phyloP scores from a whole-genome alignment of 2,888 invertebrate species.

The Synergus gifuensis region DNA sequence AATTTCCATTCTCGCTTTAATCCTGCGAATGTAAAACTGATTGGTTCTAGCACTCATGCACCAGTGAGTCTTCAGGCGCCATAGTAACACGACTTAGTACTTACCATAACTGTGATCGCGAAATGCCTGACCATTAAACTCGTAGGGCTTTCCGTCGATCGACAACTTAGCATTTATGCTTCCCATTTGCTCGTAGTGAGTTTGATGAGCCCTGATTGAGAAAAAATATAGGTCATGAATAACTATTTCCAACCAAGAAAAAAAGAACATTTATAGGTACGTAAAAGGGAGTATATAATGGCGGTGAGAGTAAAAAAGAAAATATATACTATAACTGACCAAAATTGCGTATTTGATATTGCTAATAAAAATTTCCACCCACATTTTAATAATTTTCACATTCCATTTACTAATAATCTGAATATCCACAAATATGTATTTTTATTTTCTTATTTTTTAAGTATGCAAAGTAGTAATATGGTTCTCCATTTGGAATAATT shows the following conservation, averaged over 20 bases:
- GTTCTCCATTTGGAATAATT: neutral
- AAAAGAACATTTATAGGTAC: neutral
- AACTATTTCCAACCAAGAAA: neutral
- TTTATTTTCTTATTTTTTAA: no score
- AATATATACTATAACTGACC: no score
- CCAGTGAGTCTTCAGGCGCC: neutral
- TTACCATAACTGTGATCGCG: slow-evolving; percentile 39
- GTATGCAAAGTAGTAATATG: no score
- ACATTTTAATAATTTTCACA: no score
- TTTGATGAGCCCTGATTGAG: slow-evolving; percentile 25
- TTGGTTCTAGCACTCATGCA: neutral
- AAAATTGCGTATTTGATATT: no score
- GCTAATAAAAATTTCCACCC: no score
- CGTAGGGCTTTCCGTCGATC: slow-evolving; percentile 22
- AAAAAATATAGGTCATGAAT: neutral
- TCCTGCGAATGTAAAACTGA: slow-evolving; percentile 24
- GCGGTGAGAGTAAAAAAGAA: no score
- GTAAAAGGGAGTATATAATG: neutral
- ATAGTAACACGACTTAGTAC: neutral
- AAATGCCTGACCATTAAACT: slow-evolving; percentile 27
- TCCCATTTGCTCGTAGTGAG: slow-evolving; percentile 34
- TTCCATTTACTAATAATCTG: no score
- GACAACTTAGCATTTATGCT: slow-evolving; percentile 4
- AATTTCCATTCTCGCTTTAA: slow-evolving; percentile 35
- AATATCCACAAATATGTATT: no score